Evolutionary conservation across 2,113 vertebrate species (phyloP), one percentile per base, ranked within the genome.

Genomic region (Mus spicilegus): DNA sequence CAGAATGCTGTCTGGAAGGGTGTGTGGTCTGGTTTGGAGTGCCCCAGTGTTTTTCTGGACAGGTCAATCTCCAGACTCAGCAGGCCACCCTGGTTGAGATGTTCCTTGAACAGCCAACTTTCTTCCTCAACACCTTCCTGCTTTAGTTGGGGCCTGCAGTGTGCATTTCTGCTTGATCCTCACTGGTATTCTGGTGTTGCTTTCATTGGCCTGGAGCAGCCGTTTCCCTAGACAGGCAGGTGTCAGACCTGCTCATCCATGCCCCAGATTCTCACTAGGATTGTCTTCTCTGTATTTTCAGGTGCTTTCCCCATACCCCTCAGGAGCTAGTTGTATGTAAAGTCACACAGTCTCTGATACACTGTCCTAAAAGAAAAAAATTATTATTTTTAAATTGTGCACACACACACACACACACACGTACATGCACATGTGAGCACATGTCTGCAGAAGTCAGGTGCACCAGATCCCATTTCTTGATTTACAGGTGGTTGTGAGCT

Each of bases 1-100:
- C 96, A 95, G 84, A 96, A 91, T 46, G 72, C 78, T 91, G 65
- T 96, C 73, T 95, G 87, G 96, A 96, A 95, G 94, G 90, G 36
- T 7, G 0, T 97, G 96, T 95, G 96, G 97, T 95, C 95, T 93
- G 63, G 87, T 56, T 26, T 88, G 82, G 88, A 90, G 94, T 95
- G 95, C 36, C 63, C n/a, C 5, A 69, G 89, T 89, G 76, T 70
- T 95, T 97, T 96, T 89, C 93, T 97, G 90, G 93, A 93, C 20
- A 17, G 42, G 86, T 92, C 91, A 93, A 90, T 95, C 91, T 95
- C 90, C 81, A 73, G 39, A 88, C 77, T 91, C 80, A 73, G 75
- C 89, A 95, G 96, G 77, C 97, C 92, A 96, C 95, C 95, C 81
- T 78, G 42, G 67, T 94, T 86, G 56, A 87, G 54, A n/a, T 7